These are phyloP conservation scores for Prenolepis imparis DNA, from an alignment of 2,888 invertebrate species.

Conservation along the genomic window DNA sequence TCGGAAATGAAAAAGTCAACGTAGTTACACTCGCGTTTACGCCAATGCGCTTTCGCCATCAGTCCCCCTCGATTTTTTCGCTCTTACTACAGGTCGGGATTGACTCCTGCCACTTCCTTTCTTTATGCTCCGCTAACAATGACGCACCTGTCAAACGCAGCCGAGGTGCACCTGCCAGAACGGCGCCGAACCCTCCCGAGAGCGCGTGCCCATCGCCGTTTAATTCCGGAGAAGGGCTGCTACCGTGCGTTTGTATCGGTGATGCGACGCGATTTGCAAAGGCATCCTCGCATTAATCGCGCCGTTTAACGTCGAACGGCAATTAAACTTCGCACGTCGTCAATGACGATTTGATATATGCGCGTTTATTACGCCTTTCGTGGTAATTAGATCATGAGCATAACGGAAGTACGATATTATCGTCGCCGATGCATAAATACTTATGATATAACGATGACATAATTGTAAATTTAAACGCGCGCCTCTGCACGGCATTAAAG, in stretches of 20 bases:
- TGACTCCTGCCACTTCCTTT: slow-evolving; percentile 58
- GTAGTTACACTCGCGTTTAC: slow-evolving; percentile 10
- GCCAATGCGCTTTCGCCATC: slow-evolving; percentile 38
- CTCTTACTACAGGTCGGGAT: slow-evolving; percentile 28
- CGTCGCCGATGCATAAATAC: slow-evolving; percentile 58
- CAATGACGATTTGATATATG: slow-evolving; percentile 63
- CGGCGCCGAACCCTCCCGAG: slow-evolving; percentile 43
- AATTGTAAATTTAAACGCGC: slow-evolving; percentile 38
- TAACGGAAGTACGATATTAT: slow-evolving; percentile 66
- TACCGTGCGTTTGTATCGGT: slow-evolving; percentile 58
- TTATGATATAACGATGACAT: slow-evolving; percentile 66
- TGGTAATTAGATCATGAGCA: slow-evolving; percentile 64
- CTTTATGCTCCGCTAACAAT: slow-evolving; percentile 65
- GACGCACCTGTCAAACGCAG: slow-evolving; percentile 73
- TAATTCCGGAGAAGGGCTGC: slow-evolving; percentile 58
- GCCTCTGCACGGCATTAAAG: neutral
- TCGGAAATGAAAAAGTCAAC: neutral
- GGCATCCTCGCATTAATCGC: slow-evolving; percentile 65
- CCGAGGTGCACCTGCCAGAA: slow-evolving; percentile 64
- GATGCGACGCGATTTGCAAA: slow-evolving; percentile 45
- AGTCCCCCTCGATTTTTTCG: slow-evolving; percentile 30
- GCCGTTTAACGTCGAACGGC: slow-evolving; percentile 59
- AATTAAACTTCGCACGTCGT: slow-evolving; percentile 68
- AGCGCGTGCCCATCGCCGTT: slow-evolving; percentile 56
- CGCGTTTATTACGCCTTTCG: slow-evolving; percentile 66